These are phyloP conservation scores for Jaculus jaculus DNA, from an alignment of 2,113 vertebrate species.

Conservation along the genomic window DNA sequence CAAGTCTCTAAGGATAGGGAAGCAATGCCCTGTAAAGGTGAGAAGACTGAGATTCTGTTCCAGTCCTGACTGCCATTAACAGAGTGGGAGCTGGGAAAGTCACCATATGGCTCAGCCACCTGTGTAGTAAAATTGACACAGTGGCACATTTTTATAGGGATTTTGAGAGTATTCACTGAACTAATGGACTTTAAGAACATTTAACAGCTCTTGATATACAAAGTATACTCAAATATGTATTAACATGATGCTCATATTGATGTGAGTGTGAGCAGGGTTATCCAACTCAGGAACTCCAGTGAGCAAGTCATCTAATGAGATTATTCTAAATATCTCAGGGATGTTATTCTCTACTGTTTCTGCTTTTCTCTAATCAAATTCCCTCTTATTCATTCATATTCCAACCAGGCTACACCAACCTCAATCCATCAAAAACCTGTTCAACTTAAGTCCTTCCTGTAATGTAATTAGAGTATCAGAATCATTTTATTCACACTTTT, in stretches of 20 bases:
- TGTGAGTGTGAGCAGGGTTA: not conserved
- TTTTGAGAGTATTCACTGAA: conserved; percentile 34
- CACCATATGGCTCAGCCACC: not conserved
- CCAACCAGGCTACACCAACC: not conserved
- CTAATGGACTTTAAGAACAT: not conserved
- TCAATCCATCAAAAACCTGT: not conserved
- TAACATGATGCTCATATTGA: not conserved
- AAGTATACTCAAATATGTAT: not conserved
- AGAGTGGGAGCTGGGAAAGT: not conserved
- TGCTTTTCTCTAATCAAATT: not conserved
- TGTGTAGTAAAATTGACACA: not conserved
- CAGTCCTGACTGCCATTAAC: not conserved
- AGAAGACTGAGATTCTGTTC: not conserved
- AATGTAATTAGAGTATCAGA: not conserved
- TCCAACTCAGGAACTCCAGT: not conserved
- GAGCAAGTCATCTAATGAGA: not conserved
- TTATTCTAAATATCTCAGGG: not conserved
- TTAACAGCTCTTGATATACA: not conserved
- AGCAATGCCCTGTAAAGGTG: not conserved
- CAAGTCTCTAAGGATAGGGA: not conserved
- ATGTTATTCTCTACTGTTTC: not conserved
- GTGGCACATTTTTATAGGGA: not conserved
- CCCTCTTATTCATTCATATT: not conserved
- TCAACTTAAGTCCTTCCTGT: not conserved
- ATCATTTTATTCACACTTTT: not conserved